Evolutionary conservation across 2,888 invertebrate species (phyloP), one percentile per base, ranked within the genome.

Genomic region (Lepidochitona cinerea): DNA sequence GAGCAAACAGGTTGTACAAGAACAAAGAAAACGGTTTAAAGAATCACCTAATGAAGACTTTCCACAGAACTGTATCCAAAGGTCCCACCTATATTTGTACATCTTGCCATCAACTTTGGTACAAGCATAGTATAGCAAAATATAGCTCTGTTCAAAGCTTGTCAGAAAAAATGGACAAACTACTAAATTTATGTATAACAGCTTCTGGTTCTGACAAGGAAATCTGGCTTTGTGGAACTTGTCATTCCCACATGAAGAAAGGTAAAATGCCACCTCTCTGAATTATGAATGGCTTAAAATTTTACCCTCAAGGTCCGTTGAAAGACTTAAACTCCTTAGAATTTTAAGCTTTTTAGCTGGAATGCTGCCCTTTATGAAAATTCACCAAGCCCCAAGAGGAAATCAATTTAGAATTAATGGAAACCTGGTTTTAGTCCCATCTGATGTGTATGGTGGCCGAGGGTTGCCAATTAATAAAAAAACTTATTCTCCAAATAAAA

Each of bases 151-250:
- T 41, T 9, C 9, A 41, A 18, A 9, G 41, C 9, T 14, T n/a
- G 12, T n/a, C 59, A 14, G 29, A 59, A 59, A 14, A 12, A 9
- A 26, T 26, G 9, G 9, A 26, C 9, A 29, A 52, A 71, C 23
- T 64, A 29, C 70, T 37, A 37, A 32, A 41, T 37, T 36, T 23
- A 14, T 64, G 67, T 71, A 23, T 26, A 65, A 53, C 36, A 74
- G 26, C 52, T 49, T 53, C 67, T 0, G 32, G 33, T 33, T 26
- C 37, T 26, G 41, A 37, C 64, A n/a, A 64, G 68, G 36, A 68
- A 53, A n/a, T 54, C 68, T 79, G 75, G 79, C 70, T 79, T 33
- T 81, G 79, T 64, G 68, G 29, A 14, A 79, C 78, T 4, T 81
- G 81, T 64, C 26, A 54, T n/a, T 71, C 52, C 18, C 71, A 77